phyloP scores from a whole-genome alignment of 2,113 vertebrate species.

The Sigmodon hispidus region DNA sequence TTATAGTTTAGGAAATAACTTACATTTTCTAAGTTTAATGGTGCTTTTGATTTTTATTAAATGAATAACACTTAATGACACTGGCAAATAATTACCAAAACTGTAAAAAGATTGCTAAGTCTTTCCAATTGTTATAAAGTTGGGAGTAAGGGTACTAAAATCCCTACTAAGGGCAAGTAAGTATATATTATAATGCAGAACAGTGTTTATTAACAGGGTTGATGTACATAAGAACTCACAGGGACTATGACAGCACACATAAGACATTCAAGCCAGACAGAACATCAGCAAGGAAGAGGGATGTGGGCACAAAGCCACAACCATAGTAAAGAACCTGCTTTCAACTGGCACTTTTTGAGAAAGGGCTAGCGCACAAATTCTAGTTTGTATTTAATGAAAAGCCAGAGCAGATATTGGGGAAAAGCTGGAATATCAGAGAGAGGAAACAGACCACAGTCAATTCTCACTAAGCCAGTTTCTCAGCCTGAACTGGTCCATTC shows the following conservation, averaged over 20 bases:
- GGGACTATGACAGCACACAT: not conserved
- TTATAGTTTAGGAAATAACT: conserved; percentile 46
- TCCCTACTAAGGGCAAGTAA: not conserved
- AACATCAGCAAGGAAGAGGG: not conserved
- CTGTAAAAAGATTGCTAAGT: not conserved
- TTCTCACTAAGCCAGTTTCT: no score
- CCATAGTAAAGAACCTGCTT: not conserved
- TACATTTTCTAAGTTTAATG: conserved; percentile 43
- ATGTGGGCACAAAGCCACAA: not conserved
- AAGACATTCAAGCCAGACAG: not conserved
- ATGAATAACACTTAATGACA: conserved; percentile 30
- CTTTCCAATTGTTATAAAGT: not conserved
- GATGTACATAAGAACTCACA: not conserved
- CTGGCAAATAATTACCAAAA: not conserved
- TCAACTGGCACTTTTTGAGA: not conserved
- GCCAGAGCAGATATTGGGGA: no score
- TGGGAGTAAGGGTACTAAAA: not conserved
- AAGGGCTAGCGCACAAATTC: no score
- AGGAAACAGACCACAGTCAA: no score
- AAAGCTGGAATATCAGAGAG: no score
- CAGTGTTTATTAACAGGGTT: not conserved
- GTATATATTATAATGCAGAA: not conserved
- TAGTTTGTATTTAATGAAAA: no score
- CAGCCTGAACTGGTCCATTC: no score
- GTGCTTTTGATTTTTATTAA: conserved; percentile 4